Base-by-base conservation (phyloP, 2,113 vertebrate species). In the Garra rufa region DNA sequence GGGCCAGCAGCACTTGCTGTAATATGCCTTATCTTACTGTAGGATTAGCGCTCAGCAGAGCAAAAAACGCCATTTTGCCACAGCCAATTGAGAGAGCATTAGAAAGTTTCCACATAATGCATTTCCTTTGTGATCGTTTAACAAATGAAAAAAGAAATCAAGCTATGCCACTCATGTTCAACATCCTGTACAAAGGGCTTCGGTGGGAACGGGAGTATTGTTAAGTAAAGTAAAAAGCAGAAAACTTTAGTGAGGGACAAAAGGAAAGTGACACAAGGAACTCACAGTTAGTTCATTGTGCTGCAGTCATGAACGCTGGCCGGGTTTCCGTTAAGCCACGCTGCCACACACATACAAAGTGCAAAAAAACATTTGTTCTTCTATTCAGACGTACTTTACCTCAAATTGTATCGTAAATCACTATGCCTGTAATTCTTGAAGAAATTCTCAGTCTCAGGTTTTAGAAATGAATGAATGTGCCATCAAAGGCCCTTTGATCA, bases 31-130 rank as follows among this genome's bases (percentile, higher is more conserved):
- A 70, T 82, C 80, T 82, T 41, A 82, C 30, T 82, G 65, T 38
- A 71, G 80, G 80, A 82, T 82, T 82, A 82, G 80, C 13, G 13
- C 80, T 70, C 63, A 41, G 63, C 80, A 41, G 65, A 82, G 65
- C 30, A 52, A 82, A 75, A 81, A 50, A 71, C 10, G 8, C 80
- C 19, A 55, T 71, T 82, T 71, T 82, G 65, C 46, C 80, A 52
- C 21, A 82, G 65, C 80, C 78, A 70, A 26, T 82, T 82, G 80
- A 44, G 30, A 71, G 63, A 71, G 65, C 80, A 82, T 82, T 70
- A 82, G 46, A 19, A 82, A 69, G 21, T 55, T n/a, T 82, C 21
- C 65, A 55, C 26, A 70, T 50, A 71, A 70, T 69, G 80, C 61
- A 15, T 69, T 81, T 81, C 8, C 79, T 81, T 82, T 82, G 80